phyloP scores from a whole-genome alignment of 2,888 invertebrate genomes.

The Spodoptera picta region DNA sequence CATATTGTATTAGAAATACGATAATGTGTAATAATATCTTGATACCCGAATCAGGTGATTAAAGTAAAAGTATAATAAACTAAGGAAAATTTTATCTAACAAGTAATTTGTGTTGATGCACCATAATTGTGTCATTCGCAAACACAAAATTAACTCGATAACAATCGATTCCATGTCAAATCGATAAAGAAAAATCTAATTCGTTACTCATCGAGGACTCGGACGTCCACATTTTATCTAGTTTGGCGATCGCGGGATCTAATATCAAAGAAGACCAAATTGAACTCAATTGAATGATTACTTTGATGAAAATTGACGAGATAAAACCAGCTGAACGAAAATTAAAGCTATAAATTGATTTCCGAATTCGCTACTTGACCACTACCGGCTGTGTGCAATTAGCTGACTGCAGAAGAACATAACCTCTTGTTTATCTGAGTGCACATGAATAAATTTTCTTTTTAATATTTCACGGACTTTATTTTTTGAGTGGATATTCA shows the following conservation, averaged over 20 bases:
- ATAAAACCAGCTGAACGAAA: slow-evolving; percentile 41
- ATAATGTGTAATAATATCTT: too few species aligned
- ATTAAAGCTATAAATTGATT: slow-evolving; percentile 45
- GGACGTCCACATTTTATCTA: slow-evolving; percentile 39
- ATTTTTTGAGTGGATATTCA: too few species aligned
- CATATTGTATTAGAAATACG: too few species aligned
- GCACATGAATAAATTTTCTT: neutral
- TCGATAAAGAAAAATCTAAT: slow-evolving; percentile 13
- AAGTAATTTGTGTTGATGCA: neutral
- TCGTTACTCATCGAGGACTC: slow-evolving; percentile 12
- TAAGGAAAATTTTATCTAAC: too few species aligned
- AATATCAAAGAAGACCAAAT: slow-evolving; percentile 42
- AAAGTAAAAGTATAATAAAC: too few species aligned
- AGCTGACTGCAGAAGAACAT: neutral
- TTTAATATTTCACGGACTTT: too few species aligned
- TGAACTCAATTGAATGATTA: slow-evolving; percentile 58
- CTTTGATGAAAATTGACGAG: slow-evolving; percentile 45
- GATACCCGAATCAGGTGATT: too few species aligned
- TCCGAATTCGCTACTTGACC: slow-evolving; percentile 22
- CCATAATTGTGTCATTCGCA: slow-evolving; percentile 4
- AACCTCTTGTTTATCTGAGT: slow-evolving; percentile 1
- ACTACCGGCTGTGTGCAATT: slow-evolving; percentile 14
- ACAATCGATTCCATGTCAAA: neutral
- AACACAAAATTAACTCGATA: slow-evolving; percentile 1
- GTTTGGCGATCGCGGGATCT: slow-evolving; percentile 37